Base-by-base conservation (phyloP, 2,113 vertebrate species). In the Aegotheles bennettii region DNA sequence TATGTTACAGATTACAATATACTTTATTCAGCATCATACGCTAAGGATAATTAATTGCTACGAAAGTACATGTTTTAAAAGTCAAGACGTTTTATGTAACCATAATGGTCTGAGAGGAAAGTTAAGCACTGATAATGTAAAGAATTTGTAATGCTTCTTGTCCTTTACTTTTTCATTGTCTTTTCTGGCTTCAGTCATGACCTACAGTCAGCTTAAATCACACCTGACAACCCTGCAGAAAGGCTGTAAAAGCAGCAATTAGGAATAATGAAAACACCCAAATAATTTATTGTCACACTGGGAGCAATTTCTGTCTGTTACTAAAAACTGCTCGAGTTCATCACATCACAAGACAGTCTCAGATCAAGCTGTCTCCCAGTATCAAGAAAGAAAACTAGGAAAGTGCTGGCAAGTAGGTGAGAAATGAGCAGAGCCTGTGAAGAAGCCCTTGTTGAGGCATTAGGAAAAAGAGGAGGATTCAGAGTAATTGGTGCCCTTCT, bases 241-340 rank as follows among this genome's bases (percentile, higher is more conserved):
- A 80, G 71, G 38, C 60, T 87, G 75, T 48, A 93, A 92, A 85
- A 92, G 59, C 48, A 80, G 53, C 64, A 88, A 78, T 93, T 89
- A 96, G 45, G 86, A 94, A 54, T 33, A 70, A 63, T 45, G 76
- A 89, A 95, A 92, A 50, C 76, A 92, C 67, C n/a, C 61, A 78
- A 82, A 77, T 68, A 91, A 93, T 94, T 92, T 91, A 96, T 73
- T 76, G 69, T 69, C 80, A 81, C 50, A 87, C 20, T 57, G 75
- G 73, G 92, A 96, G 63, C 81, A 89, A 83, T 67, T 94, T 91
- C 29, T 67, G 61, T 23, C 76, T 28, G 17, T 68, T 65, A 90
- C 36, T 77, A 61, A 79, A 92, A 94, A 60, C 18, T 3, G 8
- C 54, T 28, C 6, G 33, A 91, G 71, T 87, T 50, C 57, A 67